Percentiles rank a stretch among this genome's conserved stretches.
These are phyloP conservation scores for Anas platyrhynchos DNA, from an alignment of 2,113 vertebrate genomes.

Conservation along the genomic window DNA sequence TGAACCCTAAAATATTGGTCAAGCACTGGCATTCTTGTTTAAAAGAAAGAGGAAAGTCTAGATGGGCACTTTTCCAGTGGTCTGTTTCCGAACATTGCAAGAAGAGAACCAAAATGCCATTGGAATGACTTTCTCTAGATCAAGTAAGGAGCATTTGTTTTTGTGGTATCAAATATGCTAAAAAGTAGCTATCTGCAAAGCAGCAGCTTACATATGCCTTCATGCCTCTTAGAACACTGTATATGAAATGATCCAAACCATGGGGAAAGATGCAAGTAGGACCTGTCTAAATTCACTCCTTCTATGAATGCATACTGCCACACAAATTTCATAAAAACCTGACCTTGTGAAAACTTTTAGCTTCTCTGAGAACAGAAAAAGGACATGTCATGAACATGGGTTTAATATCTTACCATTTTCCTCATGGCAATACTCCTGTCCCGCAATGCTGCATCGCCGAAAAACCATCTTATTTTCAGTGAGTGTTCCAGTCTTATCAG, in stretches of 20 bases:
- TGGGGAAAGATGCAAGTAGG: background rate
- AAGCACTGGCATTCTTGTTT: background rate
- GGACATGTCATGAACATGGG: background rate
- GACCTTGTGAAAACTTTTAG: background rate
- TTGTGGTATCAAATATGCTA: background rate
- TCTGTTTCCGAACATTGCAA: background rate
- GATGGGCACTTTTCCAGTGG: background rate
- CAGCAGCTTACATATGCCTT: background rate
- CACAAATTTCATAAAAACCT: background rate
- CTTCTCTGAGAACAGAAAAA: background rate
- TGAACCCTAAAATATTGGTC: background rate
- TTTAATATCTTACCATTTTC: slow-evolving; percentile 86
- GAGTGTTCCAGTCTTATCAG: slow-evolving; percentile 96
- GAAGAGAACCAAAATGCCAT: background rate
- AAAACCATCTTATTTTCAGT: slow-evolving; percentile 99
- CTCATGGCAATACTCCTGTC: slow-evolving; percentile 90
- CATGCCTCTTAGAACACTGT: background rate
- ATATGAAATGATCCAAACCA: background rate
- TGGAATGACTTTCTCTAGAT: background rate
- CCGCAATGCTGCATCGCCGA: slow-evolving; percentile 91
- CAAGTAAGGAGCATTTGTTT: background rate
- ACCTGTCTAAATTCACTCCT: background rate
- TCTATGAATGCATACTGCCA: background rate
- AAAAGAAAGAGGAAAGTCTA: background rate
- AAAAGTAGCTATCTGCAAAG: background rate